Evolutionary conservation across 2,113 vertebrate species (phyloP).

Genomic region (Xenopus borealis): DNA sequence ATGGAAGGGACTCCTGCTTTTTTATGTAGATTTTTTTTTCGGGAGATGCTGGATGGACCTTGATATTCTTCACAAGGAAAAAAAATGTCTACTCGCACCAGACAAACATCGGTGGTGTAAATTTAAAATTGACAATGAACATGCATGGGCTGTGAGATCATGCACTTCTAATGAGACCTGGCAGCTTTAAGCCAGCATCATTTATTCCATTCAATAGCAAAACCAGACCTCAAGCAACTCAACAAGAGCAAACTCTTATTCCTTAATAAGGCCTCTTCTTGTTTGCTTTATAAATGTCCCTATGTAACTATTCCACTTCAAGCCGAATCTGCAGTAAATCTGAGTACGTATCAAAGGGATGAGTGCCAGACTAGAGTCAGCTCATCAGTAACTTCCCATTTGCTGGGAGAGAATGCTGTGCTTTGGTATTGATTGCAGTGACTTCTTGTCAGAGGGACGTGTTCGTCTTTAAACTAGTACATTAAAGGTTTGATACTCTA

Average conservation of each 20-base stretch:
- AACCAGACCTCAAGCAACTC: conserved; percentile 50
- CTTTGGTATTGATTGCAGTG: conserved; percentile 50
- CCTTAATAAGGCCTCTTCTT: conserved; percentile 56
- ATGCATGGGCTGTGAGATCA: conserved; percentile 77
- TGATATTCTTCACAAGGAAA: not conserved
- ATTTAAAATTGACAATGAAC: conserved; percentile 62
- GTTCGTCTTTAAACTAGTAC: conserved; percentile 53
- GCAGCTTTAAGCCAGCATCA: conserved; percentile 64
- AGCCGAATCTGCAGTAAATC: conserved; percentile 42
- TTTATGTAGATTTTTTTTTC: no score
- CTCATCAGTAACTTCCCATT: conserved; percentile 41
- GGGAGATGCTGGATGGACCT: no score
- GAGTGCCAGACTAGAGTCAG: conserved; percentile 10
- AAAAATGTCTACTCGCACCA: conserved; percentile 43
- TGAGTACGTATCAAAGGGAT: conserved; percentile 46
- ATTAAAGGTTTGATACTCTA: conserved; percentile 46
- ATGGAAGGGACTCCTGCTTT: no score
- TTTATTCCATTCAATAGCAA: conserved; percentile 76
- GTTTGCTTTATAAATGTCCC: conserved; percentile 51
- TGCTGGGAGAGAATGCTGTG: conserved; percentile 44
- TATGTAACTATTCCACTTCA: conserved; percentile 35
- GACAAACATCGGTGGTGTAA: conserved; percentile 59
- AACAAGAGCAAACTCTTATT: conserved; percentile 58
- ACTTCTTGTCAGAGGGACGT: conserved; percentile 53
- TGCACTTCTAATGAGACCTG: conserved; percentile 72